Conservation (phyloP, 2,113 vertebrate species). For the Vireo altiloquus region DNA sequence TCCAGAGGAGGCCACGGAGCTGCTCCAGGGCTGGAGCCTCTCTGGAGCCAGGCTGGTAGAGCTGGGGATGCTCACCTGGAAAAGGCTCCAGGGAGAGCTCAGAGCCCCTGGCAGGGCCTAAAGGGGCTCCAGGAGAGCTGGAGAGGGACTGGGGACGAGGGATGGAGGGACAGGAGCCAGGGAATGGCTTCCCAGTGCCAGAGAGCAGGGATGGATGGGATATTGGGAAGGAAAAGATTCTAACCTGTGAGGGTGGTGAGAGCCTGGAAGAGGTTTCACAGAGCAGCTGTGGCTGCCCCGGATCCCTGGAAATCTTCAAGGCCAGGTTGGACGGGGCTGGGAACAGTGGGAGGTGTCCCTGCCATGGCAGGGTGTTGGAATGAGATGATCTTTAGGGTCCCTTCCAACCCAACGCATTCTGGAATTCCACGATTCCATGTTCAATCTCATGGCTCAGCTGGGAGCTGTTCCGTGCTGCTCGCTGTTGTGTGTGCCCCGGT, state of each 20-base stretch:
- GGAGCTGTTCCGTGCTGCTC: not conserved
- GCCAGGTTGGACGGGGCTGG: not conserved
- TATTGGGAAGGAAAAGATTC: no score
- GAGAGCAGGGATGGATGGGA: rapidly evolving
- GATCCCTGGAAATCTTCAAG: not conserved
- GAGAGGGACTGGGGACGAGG: not conserved
- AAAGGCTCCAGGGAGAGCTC: not conserved
- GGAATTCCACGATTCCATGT: not conserved
- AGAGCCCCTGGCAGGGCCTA: rapidly evolving
- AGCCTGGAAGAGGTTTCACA: not conserved
- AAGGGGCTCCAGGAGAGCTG: not conserved
- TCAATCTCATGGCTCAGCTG: not conserved
- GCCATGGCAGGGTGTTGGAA: not conserved
- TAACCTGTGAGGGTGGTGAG: not conserved
- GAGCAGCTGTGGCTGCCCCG: not conserved
- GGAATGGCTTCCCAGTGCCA: not conserved
- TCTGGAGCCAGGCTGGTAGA: not conserved
- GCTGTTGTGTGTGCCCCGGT: not conserved
- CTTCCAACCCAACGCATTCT: not conserved
- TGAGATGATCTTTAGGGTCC: not conserved
- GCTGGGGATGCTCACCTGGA: rapidly evolving
- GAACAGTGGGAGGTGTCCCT: not conserved
- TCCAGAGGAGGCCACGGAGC: not conserved
- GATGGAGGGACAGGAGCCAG: not conserved
- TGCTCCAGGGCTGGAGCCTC: not conserved